Base-by-base conservation (phyloP, 2,797 vertebrate genomes). In the Fistularia commersonii region DNA sequence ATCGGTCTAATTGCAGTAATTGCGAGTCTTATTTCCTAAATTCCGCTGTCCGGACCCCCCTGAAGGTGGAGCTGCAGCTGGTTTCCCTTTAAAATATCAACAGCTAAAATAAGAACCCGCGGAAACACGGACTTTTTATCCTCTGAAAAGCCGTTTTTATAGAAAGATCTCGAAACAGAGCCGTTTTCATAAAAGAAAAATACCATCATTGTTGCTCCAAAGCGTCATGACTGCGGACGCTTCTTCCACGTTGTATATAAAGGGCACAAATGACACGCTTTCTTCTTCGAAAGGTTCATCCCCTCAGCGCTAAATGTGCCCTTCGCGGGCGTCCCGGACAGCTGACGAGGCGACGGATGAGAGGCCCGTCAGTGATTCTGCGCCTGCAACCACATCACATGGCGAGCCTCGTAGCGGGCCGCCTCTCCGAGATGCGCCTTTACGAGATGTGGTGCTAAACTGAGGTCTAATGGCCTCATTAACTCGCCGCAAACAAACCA, bases 231-330 rank as follows among this genome's bases (percentile, higher is more conserved):
- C 23, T 23, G 23, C 23, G 23, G 23, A 23, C 23, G 23, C 23
- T 23, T 23, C 23, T 3, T 36, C 35, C 35, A n/a, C 11, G 32
- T 8, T 11, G 0, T 0, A 7, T 4, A 0, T 12, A 9, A 46
- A 36, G 38, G 39, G 47, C 42, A 47, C 5, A 11, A 8, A 31
- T 40, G 3, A 23, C 13, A 7, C 1, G 12, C 12, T 43, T 43
- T 23, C 12, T 41, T 32, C 33, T 13, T 3, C 10, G 9, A 36
- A 11, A 8, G 9, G 8, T 45, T 35, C 13, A 41, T n/a, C 45
- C 35, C 46, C 54, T 32, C 51, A 41, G 10, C 4, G 3, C 23
- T 46, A 38, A 64, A 34, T 12, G 43, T 37, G 15, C 38, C 6
- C 7, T 11, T 48, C 44, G 11, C 11, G 9, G 35, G 35, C 7